phyloP scores from a whole-genome alignment of 2,113 vertebrate species.

The Embiotoca jacksoni region DNA sequence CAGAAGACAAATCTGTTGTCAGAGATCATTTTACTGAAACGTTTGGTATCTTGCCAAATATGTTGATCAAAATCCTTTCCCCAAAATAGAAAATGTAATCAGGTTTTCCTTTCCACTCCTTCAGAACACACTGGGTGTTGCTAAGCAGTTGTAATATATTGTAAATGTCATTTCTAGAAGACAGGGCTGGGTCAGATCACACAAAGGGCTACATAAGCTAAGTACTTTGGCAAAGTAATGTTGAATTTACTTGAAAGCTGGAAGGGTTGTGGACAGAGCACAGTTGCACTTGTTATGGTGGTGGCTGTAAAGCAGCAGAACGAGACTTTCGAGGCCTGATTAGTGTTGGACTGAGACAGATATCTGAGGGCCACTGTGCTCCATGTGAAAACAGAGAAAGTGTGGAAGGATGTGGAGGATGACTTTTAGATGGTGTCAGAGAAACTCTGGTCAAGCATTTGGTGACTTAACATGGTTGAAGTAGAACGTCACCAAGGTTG shows the following conservation, averaged over 20 bases:
- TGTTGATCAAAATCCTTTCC: no score
- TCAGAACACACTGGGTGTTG: neutral
- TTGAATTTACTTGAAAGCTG: neutral
- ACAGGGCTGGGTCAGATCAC: neutral
- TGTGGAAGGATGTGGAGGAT: neutral
- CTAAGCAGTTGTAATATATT: neutral
- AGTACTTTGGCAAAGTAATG: neutral
- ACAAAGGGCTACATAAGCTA: neutral
- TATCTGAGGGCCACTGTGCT: neutral
- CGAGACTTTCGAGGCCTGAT: neutral
- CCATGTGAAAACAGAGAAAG: neutral
- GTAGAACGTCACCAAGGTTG: neutral
- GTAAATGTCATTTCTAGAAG: neutral
- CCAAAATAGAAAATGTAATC: neutral
- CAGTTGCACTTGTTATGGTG: neutral
- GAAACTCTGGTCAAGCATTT: neutral
- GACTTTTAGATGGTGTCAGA: neutral
- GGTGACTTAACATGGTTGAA: neutral
- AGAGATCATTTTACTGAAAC: neutral
- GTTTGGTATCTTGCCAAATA: neutral
- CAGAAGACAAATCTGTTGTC: neutral
- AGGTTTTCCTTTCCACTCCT: neutral
- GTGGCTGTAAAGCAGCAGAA: neutral
- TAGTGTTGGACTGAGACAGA: neutral
- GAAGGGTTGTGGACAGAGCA: neutral